Evolutionary conservation across 2,797 vertebrate genomes (phyloP).

Genomic region (Coregonus suidteri): DNA sequence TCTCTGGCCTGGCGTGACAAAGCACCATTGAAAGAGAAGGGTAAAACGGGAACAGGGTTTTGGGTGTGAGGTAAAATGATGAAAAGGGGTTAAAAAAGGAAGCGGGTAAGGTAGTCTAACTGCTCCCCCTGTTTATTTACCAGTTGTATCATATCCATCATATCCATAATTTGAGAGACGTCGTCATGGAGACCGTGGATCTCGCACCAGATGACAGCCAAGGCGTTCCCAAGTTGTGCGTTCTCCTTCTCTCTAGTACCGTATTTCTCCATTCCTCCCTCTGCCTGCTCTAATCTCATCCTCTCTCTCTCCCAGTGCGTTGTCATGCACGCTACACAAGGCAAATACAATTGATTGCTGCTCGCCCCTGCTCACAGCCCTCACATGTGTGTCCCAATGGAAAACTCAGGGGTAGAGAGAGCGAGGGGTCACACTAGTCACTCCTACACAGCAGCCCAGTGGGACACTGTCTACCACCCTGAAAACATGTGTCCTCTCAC

Average conservation of each 20-base stretch:
- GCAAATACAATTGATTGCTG: slow-evolving; percentile 56
- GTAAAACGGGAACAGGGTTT: slow-evolving; percentile 28
- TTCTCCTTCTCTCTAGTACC: slow-evolving; percentile 17
- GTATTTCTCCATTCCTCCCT: slow-evolving; percentile 36
- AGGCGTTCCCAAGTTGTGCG: slow-evolving; percentile 23
- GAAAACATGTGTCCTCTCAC: neutral
- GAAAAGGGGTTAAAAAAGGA: too few species aligned
- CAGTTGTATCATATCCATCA: slow-evolving; percentile 53
- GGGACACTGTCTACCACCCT: neutral
- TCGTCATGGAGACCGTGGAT: slow-evolving; percentile 52
- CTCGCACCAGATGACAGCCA: slow-evolving; percentile 50
- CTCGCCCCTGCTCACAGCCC: slow-evolving; percentile 25
- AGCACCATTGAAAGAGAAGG: slow-evolving; percentile 49
- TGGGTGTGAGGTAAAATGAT: neutral
- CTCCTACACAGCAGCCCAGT: neutral
- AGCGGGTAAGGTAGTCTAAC: neutral
- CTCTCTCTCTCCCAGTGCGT: slow-evolving; percentile 23
- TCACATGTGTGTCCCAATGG: slow-evolving; percentile 32
- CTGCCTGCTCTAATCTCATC: slow-evolving; percentile 31
- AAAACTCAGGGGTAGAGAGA: slow-evolving; percentile 10
- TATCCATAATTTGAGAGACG: slow-evolving; percentile 33
- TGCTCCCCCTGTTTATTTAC: slow-evolving; percentile 41
- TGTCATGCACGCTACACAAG: slow-evolving; percentile 44
- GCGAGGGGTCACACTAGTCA: slow-evolving; percentile 2
- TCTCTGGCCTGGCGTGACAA: slow-evolving; percentile 36